Evolutionary conservation across 2,113 vertebrate genomes (phyloP).

Genomic region (Vidua macroura): DNA sequence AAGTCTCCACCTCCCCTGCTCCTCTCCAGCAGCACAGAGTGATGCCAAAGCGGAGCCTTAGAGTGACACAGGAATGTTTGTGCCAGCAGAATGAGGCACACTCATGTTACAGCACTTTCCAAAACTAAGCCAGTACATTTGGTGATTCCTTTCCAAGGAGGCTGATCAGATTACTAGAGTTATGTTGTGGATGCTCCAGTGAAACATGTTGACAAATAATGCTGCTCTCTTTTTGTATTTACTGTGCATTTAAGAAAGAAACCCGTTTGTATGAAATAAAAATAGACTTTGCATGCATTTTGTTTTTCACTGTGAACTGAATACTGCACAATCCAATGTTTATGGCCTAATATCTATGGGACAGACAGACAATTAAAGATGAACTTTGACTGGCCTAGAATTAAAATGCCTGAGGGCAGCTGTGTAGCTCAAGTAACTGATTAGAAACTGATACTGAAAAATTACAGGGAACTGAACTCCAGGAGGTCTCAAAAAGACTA

Average conservation of each 20-base stretch:
- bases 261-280: neutral
- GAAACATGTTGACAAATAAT: neutral
- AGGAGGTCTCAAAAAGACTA: neutral
- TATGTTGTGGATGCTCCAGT: neutral
- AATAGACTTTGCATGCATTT: neutral
- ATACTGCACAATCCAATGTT: neutral
- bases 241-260: neutral
- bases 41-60: neutral
- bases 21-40: neutral
- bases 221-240: neutral
- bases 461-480: neutral
- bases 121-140: constrained; percentile 40
- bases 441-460: constrained; percentile 43
- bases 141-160: constrained; percentile 43
- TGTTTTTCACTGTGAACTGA: neutral
- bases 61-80: constrained; percentile 37
- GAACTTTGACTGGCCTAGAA: constrained; percentile 13
- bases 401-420: constrained; percentile 24
- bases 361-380: neutral
- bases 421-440: constrained; percentile 32
- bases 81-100: constrained; percentile 28
- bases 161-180: constrained; percentile 33
- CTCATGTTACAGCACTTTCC: constrained; percentile 61
- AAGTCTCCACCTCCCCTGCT: neutral
- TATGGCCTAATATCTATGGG: neutral